A percentile compares a stretch with the other conserved stretches of the same genome.
These are phyloP conservation scores for Phacellophora camtschatica DNA, from an alignment of 30 jellyfish, hydroid and myxozoan species.

Conservation along the genomic window DNA sequence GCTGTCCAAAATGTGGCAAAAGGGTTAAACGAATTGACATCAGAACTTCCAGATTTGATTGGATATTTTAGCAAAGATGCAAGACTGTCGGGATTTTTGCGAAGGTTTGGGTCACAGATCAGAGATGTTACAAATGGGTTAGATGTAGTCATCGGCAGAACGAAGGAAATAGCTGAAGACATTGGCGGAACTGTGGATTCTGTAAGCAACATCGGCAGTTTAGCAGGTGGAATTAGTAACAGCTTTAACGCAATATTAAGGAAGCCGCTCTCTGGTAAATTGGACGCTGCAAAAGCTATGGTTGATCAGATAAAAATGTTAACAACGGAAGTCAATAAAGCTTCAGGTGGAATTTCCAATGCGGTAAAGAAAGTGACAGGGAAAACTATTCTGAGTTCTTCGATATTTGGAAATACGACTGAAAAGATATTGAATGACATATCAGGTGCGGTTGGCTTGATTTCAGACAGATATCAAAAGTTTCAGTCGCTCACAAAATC, in stretches of 20 bases:
- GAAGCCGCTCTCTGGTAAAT: conserved; percentile 67
- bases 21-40: conserved; percentile 61
- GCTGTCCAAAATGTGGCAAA: conserved; percentile 74
- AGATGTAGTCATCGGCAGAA: conserved; percentile 45
- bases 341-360: conserved; percentile 54
- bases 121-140: conserved; percentile 76
- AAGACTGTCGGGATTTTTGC: conserved; percentile 64
- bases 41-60: conserved; percentile 72
- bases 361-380: conserved; percentile 78
- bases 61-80: conserved; percentile 40
- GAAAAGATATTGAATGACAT: conserved; percentile 50
- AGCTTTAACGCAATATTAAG: conserved; percentile 61
- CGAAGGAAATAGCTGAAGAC: conserved; percentile 58
- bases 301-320: conserved; percentile 43
- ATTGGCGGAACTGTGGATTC: conserved; percentile 65
- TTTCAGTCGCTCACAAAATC: conserved; percentile 75
- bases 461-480: conserved; percentile 87
- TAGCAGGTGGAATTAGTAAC: conserved; percentile 53
- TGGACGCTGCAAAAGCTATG: conserved; percentile 39
- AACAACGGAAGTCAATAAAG: conserved; percentile 74
- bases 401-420: conserved; percentile 78
- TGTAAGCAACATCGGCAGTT: conserved; percentile 30
- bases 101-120: conserved; percentile 80
- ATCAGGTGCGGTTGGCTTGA: conserved; percentile 65
- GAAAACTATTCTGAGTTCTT: conserved; percentile 41